Evolutionary conservation across 2,113 vertebrate species (phyloP), one percentile per base, ranked within the genome.

Genomic region (Etheostoma cragini): DNA sequence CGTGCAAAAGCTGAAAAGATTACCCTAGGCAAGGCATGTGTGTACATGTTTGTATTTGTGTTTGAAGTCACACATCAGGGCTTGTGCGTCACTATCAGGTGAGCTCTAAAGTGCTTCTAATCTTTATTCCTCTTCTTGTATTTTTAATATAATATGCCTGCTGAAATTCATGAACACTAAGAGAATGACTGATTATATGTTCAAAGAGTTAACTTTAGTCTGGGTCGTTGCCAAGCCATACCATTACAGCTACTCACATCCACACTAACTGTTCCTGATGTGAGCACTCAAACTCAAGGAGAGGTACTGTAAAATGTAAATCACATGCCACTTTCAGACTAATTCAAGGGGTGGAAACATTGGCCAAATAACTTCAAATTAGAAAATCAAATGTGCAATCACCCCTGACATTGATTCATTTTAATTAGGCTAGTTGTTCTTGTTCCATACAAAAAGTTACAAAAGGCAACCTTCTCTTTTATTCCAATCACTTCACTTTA

Each of bases 1-100:
- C 65, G 22, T 88, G 79, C 60, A 3, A 57, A 82, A 72, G 16
- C 84, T 74, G 62, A 78, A 86, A 69, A 49, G 62, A 90, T 70
- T 76, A 60, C 81, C 70, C 26, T 30, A 33, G 65, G 58, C 69
- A 50, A 21, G 74, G 61, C n/a, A 13, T 65, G 64, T 19, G 26
- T 17, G 33, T 56, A 38, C 19, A 11, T 24, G 65, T 78, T 15
- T 74, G 65, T 70, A 11, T 75, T 0, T 33, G 76, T 64, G 33
- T 77, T 66, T 81, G 56, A 21, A 47, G 4, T 53, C 24, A 61
- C 24, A n/a, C 33, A 6, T 4, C 16, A 13, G 21, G 42, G 47
- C n/a, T 49, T 11, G 56, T 4, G 35, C 13, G 10, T 38, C 19
- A 58, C 49, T 30, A 19, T 81, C 24, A 69, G n/a, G 33, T 35